phyloP scores from a whole-genome alignment of 2,888 invertebrate genomes.

The Sinelater perroti region DNA sequence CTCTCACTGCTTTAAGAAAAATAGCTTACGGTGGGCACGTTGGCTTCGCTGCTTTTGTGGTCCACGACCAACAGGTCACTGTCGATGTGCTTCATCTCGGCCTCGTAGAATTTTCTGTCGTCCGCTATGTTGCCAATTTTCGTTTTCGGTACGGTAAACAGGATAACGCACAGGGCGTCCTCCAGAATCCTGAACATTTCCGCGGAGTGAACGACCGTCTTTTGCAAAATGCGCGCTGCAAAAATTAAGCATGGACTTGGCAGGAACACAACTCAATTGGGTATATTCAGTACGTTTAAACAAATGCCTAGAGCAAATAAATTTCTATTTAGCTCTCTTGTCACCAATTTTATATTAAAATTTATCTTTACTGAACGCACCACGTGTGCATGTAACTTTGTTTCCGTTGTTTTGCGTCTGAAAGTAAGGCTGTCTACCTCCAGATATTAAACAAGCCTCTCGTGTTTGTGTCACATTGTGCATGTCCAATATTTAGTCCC shows the following conservation, averaged over 20 bases:
- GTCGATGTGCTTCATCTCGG: conserved; percentile 21
- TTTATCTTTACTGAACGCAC: too few species aligned
- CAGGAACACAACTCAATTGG: neutral
- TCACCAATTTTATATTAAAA: too few species aligned
- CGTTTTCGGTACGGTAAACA: conserved; percentile 12
- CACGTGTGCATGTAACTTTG: too few species aligned
- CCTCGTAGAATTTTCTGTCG: conserved; percentile 12
- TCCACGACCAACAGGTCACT: conserved; percentile 6
- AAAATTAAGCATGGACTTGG: neutral
- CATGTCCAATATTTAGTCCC: too few species aligned
- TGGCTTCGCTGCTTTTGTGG: neutral
- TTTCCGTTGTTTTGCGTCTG: too few species aligned
- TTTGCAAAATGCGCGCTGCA: conserved; percentile 17
- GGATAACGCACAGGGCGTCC: conserved; percentile 13
- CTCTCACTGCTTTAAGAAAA: neutral
- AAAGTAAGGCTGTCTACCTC: too few species aligned
- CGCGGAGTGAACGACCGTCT: conserved; percentile 9
- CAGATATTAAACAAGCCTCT: too few species aligned
- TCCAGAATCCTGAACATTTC: conserved; percentile 14
- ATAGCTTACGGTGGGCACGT: neutral
- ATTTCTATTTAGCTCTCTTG: too few species aligned
- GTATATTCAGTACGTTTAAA: too few species aligned
- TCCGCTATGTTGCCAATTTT: conserved; percentile 7
- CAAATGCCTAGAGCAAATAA: too few species aligned
- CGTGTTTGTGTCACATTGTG: too few species aligned